Percentiles rank a stretch among this genome's conserved stretches.
These are phyloP conservation scores for Stichopus horrens DNA, from an alignment of 53 echinoderm and acorn worm genomes.

Conservation along the genomic window DNA sequence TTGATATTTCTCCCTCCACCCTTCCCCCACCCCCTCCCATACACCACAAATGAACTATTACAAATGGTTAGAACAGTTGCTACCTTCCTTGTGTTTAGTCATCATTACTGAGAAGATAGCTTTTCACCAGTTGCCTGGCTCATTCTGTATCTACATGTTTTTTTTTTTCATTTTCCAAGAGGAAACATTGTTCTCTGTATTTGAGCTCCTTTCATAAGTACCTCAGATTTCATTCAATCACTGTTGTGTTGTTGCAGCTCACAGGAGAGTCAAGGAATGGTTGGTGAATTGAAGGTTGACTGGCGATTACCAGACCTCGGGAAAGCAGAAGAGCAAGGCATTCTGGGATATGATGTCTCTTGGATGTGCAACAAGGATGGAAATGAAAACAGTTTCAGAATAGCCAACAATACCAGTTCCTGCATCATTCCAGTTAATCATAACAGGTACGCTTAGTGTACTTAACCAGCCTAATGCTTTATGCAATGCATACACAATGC, in stretches of 20 bases:
- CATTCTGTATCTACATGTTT: too few species aligned
- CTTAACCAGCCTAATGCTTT: background rate
- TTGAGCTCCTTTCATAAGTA: too few species aligned
- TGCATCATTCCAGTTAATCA: constrained; percentile 78
- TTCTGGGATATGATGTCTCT: constrained; percentile 81
- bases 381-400: constrained; percentile 63
- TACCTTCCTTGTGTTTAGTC: too few species aligned
- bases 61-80: too few species aligned
- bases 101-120: too few species aligned
- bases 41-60: too few species aligned
- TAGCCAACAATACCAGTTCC: constrained; percentile 25
- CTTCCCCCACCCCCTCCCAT: background rate
- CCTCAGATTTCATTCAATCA: background rate
- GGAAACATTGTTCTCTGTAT: too few species aligned
- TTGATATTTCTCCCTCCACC: too few species aligned
- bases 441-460: constrained; percentile 55
- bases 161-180: background rate
- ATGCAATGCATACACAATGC: background rate
- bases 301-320: constrained; percentile 75
- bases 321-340: constrained; percentile 80
- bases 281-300: constrained; percentile 55
- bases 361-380: constrained; percentile 73
- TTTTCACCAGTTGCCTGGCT: too few species aligned
- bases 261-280: background rate
- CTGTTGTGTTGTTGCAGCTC: background rate